Evolutionary conservation across 2,888 invertebrate species (phyloP), one percentile per base, ranked within the genome.

Genomic region (Cinara cedri): DNA sequence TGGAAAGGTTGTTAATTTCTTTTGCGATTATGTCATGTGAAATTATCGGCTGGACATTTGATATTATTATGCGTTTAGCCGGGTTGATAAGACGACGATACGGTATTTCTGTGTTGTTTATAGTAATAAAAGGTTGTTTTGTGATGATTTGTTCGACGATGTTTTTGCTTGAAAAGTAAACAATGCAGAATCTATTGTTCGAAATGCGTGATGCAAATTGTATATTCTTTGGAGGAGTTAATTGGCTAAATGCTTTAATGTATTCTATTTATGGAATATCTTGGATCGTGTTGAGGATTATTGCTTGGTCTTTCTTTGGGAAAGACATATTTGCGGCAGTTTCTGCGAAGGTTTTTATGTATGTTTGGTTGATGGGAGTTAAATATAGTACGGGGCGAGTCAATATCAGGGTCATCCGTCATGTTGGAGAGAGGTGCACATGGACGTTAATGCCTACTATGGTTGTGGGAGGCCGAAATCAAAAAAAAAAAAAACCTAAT

Each of bases 21-120:
- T 46, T 65, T 65, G 11, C 8, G n/a, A 65, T 65, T 19, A 46
- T 21, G 44, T 65, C 46, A 3, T 65, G 46, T 21, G 65, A 46
- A 13, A 65, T 65, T 1, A 65, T 21, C 46, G 65, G 65, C 3
- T 65, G 65, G 6, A n/a, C 34, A 34, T 65, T 65, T 0, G 19
- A 65, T 55, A 55, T 55, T 1, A 55, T 55, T 19, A 55, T 19
- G 6, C 54, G 54, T 19, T 55, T 55, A 10, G 46, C 65, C 14
- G 62, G 8, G n/a, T 62, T 62, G 16, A 46, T 21, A 4, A 65
- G 46, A 21, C 65, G 44, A 19, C 65, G 19, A 46, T 14, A 65
- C 10, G 46, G 19, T 21, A 65, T 65, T 21, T 46, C 6, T 13
- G 13, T 19, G 11, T 65, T 24, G 8, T 65, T 65, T 46, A 46